These are phyloP conservation scores for Centruroides vittatus DNA, from an alignment of 1,140 invertebrate species.

Conservation along the genomic window DNA sequence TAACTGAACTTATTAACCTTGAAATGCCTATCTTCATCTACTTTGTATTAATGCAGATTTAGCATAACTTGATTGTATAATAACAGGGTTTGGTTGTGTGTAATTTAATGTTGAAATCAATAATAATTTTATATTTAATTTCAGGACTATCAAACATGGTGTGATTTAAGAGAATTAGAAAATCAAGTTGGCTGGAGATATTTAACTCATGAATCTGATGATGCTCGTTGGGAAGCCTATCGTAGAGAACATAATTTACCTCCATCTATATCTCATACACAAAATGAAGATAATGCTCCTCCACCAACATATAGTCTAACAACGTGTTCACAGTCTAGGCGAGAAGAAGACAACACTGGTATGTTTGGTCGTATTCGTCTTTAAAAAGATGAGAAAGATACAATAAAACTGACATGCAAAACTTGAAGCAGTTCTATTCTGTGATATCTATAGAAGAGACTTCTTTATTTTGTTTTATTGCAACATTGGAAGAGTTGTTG, in stretches of 20 bases:
- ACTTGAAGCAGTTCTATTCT: no score
- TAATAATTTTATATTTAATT: conserved; percentile 14
- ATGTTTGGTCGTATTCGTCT: conserved; percentile 9
- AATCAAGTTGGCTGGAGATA: conserved; percentile 65
- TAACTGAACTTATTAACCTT: no score
- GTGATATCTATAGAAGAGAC: no score
- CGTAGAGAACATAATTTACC: conserved; percentile 28
- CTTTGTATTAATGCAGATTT: no score
- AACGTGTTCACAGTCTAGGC: conserved; percentile 8
- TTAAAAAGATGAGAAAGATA: neutral
- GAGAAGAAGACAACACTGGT: conserved; percentile 9
- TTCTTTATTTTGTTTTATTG: no score
- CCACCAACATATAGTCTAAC: conserved; percentile 3
- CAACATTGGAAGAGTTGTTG: no score
- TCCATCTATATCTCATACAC: conserved; percentile 14
- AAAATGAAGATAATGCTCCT: conserved; percentile 15
- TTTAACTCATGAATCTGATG: conserved; percentile 91
- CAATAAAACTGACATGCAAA: conserved; percentile 24
- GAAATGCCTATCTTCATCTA: no score
- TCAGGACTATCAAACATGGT: conserved; percentile 91
- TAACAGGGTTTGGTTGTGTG: no score
- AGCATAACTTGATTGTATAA: no score
- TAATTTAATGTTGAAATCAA: neutral
- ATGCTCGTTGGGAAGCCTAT: conserved; percentile 66
- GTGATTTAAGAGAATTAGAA: conserved; percentile 80